These are phyloP conservation scores for Teleogryllus oceanicus DNA, from an alignment of 2,888 invertebrate genomes.

Conservation along the genomic window DNA sequence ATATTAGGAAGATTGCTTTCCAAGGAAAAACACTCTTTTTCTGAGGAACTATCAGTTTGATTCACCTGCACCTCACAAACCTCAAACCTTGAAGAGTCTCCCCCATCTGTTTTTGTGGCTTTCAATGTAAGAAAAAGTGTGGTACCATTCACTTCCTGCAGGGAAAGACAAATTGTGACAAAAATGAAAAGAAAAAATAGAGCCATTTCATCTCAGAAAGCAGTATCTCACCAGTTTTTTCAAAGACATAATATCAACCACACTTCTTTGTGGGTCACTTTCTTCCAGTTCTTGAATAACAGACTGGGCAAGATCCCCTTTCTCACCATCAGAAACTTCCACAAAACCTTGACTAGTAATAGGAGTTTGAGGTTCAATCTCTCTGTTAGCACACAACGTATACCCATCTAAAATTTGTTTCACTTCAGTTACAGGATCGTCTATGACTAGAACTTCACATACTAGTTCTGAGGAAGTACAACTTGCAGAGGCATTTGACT, in stretches of 20 bases:
- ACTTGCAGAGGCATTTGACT: constrained; percentile 23
- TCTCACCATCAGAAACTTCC: constrained; percentile 29
- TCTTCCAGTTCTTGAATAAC: constrained; percentile 32
- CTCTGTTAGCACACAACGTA: constrained; percentile 29
- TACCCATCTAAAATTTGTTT: constrained; percentile 24
- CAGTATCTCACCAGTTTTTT: constrained; percentile 31
- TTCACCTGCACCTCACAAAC: constrained; percentile 35
- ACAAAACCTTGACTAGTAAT: constrained; percentile 28
- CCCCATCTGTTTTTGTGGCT: constrained; percentile 33
- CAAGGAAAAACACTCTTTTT: constrained; percentile 30
- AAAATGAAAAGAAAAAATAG: background rate
- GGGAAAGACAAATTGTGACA: background rate
- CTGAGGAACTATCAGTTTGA: constrained; percentile 27
- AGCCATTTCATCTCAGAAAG: background rate
- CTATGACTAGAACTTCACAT: constrained; percentile 33
- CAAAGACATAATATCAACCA: constrained; percentile 34
- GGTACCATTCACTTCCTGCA: constrained; percentile 29
- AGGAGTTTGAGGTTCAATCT: constrained; percentile 22
- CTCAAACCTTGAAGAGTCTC: constrained; percentile 33
- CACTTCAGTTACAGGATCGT: constrained; percentile 25
- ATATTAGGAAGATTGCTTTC: constrained; percentile 24
- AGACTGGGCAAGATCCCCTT: constrained; percentile 30
- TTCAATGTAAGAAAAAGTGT: constrained; percentile 34
- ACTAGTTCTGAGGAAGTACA: constrained; percentile 33
- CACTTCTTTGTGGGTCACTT: constrained; percentile 31